Conservation (phyloP, 2,888 invertebrate species). For the Orthonevra nobilis region DNA sequence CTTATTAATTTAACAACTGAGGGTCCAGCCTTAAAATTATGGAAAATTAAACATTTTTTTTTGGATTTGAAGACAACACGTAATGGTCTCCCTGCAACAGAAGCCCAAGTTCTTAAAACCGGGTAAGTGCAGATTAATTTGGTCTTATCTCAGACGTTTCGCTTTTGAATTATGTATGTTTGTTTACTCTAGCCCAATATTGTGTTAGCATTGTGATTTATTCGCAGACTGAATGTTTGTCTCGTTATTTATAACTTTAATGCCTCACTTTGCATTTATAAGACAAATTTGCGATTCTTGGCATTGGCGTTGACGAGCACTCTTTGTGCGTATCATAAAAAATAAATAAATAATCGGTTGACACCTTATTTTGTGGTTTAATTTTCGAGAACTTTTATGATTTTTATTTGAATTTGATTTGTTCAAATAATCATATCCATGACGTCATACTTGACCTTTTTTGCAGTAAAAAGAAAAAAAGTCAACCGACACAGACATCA, state of each 20-base stretch:
- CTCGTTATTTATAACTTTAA: no score
- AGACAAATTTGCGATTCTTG: no score
- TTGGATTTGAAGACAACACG: constrained; percentile 32
- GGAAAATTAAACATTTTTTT: constrained; percentile 33
- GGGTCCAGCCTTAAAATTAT: constrained; percentile 10
- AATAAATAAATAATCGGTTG: no score
- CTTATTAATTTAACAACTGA: not conserved
- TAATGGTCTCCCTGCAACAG: constrained; percentile 62
- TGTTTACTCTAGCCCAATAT: constrained; percentile 26
- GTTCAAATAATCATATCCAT: constrained; percentile 21
- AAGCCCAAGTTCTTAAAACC: constrained; percentile 63
- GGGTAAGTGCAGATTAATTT: constrained; percentile 40
- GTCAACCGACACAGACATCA: not conserved
- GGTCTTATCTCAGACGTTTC: not conserved
- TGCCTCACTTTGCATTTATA: no score
- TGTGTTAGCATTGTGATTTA: not conserved
- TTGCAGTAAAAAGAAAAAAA: constrained; percentile 50
- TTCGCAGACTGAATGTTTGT: not conserved
- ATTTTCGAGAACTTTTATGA: no score
- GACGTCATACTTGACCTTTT: constrained; percentile 58
- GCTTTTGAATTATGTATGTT: no score
- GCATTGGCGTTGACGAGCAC: no score
- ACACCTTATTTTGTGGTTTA: no score
- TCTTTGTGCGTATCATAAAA: no score
- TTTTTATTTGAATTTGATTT: constrained; percentile 11